Base-by-base conservation (phyloP, 2,888 invertebrate species). In the Orthonevra nobilis region DNA sequence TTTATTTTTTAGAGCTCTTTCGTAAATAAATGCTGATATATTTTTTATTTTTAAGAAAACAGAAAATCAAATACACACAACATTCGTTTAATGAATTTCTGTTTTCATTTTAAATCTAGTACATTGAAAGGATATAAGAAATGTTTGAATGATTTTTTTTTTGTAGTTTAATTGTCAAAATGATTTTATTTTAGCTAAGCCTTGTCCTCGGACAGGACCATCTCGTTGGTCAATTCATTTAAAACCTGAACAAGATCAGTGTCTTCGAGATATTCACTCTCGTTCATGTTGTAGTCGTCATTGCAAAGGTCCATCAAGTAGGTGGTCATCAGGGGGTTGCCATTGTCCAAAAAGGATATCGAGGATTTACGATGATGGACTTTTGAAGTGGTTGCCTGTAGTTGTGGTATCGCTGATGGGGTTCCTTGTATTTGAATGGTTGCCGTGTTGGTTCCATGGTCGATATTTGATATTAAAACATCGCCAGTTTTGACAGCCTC, bases 281-380 rank as follows among this genome's bases (percentile, higher is more conserved):
- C 83, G 68, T 74, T 84, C 85, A 88, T 86, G 48, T 84, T 84
- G 81, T 88, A 88, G 68, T 87, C 86, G 60, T 86, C 85, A 66
- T 86, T 85, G 83, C 87, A 87, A 34, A 88, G 81, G 14, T 88
- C 88, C 84, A 85, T 85, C 72, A 86, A 82, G 50, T 84, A 84
- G 9, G 86, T 84, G 1, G 84, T 83, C 46, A 84, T 84, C 81
- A 86, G 82, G 0, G 87, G 86, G 82, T 86, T 87, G 61, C 83
- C 85, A 82, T 83, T 85, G 63, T 87, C 87, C 81, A 87, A 81
- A 50, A 82, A 86, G 0, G 85, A 85, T 44, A 85, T 84, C 3
- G 86, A 85, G 0, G 74, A 28, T 26, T 75, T 70, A 0, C 81
- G 66, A 48, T 20, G 14, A 32, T 46, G 23, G 4, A 56, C 48